Conservation (phyloP, 2,113 vertebrate species). For the Sylvilagus bachmani region DNA sequence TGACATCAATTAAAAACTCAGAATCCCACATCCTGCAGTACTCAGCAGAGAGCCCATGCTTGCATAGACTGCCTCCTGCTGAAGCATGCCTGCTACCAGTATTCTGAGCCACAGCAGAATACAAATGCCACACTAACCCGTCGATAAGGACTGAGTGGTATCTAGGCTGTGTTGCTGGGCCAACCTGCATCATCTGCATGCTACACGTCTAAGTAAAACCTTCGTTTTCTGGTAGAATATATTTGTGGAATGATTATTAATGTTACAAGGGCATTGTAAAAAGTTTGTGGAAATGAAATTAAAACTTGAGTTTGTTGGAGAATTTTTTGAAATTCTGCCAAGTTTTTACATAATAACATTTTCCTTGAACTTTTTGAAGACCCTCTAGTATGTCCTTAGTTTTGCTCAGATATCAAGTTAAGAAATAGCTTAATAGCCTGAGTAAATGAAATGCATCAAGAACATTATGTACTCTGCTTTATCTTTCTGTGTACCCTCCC, state of each 20-base stretch:
- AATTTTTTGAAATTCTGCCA: no score
- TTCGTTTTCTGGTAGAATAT: background rate
- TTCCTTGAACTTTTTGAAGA: no score
- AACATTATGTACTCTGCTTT: background rate
- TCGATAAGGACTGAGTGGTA: background rate
- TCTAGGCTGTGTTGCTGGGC: background rate
- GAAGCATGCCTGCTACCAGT: background rate
- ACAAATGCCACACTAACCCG: background rate
- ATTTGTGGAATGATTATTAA: constrained; percentile 46
- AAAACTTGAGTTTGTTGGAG: no score
- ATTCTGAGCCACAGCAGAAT: background rate
- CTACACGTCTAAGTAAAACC: background rate
- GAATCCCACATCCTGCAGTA: background rate
- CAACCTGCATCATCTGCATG: background rate
- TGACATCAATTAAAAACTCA: constrained; percentile 41
- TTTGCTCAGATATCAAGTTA: constrained; percentile 32
- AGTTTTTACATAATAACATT: no score
- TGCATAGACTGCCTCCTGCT: background rate
- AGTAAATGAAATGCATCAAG: constrained; percentile 21
- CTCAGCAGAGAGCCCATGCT: background rate
- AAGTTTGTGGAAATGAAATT: no score
- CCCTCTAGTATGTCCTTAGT: background rate
- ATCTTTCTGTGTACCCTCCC: no score
- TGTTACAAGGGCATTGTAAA: background rate
- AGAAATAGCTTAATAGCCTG: constrained; percentile 10